Evolutionary conservation across 2,113 vertebrate genomes (phyloP).

Genomic region (Nibea coibor): DNA sequence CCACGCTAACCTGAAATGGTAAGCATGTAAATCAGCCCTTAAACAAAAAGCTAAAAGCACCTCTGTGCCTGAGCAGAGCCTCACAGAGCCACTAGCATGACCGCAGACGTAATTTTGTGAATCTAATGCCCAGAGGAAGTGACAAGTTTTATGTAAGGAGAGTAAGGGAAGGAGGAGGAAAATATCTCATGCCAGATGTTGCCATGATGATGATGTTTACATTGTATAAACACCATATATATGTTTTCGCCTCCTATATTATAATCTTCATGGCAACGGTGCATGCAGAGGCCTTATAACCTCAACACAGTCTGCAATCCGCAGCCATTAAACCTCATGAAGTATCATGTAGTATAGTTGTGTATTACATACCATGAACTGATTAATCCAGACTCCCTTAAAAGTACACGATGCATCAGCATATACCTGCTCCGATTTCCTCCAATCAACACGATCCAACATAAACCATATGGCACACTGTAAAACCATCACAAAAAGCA

Average conservation of each 20-base stretch:
- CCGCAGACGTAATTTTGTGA: background rate
- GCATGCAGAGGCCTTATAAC: background rate
- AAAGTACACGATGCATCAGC: background rate
- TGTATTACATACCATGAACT: background rate
- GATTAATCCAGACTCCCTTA: background rate
- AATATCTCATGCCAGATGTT: background rate
- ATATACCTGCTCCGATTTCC: slow-evolving; percentile 7
- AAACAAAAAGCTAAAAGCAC: background rate
- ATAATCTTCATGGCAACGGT: background rate
- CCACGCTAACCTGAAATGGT: background rate
- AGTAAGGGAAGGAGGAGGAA: background rate
- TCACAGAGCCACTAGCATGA: background rate
- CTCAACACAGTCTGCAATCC: background rate
- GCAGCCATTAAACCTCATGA: background rate
- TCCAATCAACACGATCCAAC: slow-evolving; percentile 19
- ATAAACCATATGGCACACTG: slow-evolving; percentile 23
- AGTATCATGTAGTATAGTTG: background rate
- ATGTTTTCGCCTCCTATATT: background rate
- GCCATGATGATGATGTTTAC: background rate
- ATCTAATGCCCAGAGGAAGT: background rate
- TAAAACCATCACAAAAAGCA: slow-evolving; percentile 45
- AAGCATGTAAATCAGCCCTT: background rate
- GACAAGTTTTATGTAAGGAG: background rate
- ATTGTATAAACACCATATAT: background rate
- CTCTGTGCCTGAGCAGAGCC: background rate